These are phyloP conservation scores for Rotaria magnacalcarata DNA, from an alignment of 2,888 invertebrate species.

Conservation along the genomic window DNA sequence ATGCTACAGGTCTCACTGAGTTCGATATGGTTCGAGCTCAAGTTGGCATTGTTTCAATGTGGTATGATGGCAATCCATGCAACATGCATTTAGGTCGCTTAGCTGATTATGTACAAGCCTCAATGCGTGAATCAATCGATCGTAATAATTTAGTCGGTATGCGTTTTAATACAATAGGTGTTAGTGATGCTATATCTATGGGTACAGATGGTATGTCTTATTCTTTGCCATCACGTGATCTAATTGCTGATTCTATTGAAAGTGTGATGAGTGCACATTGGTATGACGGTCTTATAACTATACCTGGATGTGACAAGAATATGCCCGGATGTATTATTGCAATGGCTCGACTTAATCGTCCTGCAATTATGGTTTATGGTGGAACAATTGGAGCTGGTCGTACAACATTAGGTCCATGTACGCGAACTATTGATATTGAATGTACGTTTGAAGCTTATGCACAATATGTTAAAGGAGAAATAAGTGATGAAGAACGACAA, in stretches of 20 bases:
- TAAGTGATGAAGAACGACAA: background rate
- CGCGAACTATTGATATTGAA: conserved; percentile 25
- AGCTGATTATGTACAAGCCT: background rate
- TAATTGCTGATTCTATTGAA: conserved; percentile 44
- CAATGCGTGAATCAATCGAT: background rate
- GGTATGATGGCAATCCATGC: conserved; percentile 33
- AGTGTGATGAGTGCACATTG: conserved; percentile 40
- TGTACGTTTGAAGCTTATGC: conserved; percentile 5
- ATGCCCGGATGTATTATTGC: conserved; percentile 45
- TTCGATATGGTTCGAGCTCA: background rate
- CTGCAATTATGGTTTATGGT: conserved; percentile 42
- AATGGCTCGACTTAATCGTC: conserved; percentile 44
- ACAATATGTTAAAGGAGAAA: conserved; percentile 28
- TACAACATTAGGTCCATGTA: background rate
- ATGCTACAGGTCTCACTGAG: conserved; percentile 3
- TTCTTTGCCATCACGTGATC: conserved; percentile 29
- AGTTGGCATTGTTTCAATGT: conserved; percentile 20
- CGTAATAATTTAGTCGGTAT: background rate
- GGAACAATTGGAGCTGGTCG: conserved; percentile 42
- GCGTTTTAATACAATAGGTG: conserved; percentile 23
- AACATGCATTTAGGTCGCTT: conserved; percentile 33
- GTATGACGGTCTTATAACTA: conserved; percentile 37
- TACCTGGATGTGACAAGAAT: conserved; percentile 45
- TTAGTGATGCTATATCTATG: conserved; percentile 30
- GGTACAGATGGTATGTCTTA: background rate